Evolutionary conservation across 1,140 invertebrate genomes (phyloP), one percentile per base, ranked within the genome.

Genomic region (Grapholita molesta): DNA sequence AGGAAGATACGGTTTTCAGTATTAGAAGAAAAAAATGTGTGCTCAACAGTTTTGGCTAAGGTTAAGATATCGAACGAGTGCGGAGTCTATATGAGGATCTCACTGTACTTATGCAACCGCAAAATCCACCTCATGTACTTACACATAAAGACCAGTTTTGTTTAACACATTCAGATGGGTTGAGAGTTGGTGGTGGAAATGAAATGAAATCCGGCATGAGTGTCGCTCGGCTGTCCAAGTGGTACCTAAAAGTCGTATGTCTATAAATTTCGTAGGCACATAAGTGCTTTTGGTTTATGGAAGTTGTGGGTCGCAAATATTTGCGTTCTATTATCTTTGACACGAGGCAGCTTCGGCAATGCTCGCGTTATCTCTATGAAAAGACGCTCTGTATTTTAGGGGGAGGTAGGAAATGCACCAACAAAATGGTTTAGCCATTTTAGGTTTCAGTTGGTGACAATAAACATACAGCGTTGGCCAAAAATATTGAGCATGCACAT

Each of bases 301-400:
- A n/a, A 2, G 1, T 6, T 2, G 55, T n/a, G 5, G 15, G 5
- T 61, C 6, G 55, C 25, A 61, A 61, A 61, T 61, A 61, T 61
- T 61, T 61, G 25, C 55, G 24, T 61, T 61, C 28, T 61, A 61
- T 61, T 61, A 61, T 61, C 28, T 61, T 61, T 61, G 25, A 57
- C 53, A 25, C 53, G 53, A 9, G 28, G 24, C 21, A 28, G 55
- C 9, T 2, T 15, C 3, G 23, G 8, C 6, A 53, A 24, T 15
- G 55, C 12, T 24, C 9, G 24, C 5, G n/a, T 25, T 25, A 12
- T 15, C 8, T 28, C 12, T 18, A 30, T 30, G 28, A 61, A 61
- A 61, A 61, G 55, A 48, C 18, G 42, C 15, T 12, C n/a, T n/a
- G 35, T 38, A 38, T 38, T 38, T 38, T 38, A 3, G 33, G 12